Conservation (phyloP, 2,797 vertebrate species). For the Erethizon dorsatum region DNA sequence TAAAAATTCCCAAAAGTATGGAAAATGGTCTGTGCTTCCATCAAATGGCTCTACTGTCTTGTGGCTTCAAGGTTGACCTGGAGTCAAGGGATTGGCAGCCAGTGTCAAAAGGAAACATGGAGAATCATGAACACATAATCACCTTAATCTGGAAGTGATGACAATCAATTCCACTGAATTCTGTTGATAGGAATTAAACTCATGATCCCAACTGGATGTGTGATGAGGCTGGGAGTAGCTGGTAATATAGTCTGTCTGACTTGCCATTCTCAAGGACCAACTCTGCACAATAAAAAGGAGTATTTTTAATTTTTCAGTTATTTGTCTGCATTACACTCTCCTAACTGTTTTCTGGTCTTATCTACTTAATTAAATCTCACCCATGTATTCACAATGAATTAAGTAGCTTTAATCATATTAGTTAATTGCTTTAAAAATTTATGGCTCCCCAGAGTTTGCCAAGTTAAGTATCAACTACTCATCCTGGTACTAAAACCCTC, state of each 20-base stretch:
- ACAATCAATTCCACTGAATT: constrained; percentile 26
- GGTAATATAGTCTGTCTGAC: background rate
- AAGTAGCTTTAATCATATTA: constrained; percentile 66
- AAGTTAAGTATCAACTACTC: constrained; percentile 56
- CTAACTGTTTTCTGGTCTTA: constrained; percentile 55
- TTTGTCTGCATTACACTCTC: constrained; percentile 43
- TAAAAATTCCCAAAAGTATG: constrained; percentile 19
- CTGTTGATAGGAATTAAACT: constrained; percentile 10
- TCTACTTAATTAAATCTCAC: constrained; percentile 57
- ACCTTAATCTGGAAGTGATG: constrained; percentile 12
- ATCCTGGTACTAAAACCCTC: constrained; percentile 16
- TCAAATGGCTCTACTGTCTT: background rate
- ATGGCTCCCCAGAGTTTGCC: background rate
- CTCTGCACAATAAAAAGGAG: background rate
- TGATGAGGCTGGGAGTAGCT: background rate
- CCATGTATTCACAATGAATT: constrained; percentile 59
- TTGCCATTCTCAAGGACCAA: background rate
- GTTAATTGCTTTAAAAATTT: constrained; percentile 59
- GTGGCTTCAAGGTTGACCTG: background rate
- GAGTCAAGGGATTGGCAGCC: background rate
- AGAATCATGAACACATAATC: background rate
- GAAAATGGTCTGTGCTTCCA: background rate
- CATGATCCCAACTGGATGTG: background rate
- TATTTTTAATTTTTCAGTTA: constrained; percentile 52
- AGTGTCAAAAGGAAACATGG: background rate